These are phyloP conservation scores for Lampris megalopsis DNA, from an alignment of 2,113 vertebrate genomes.

Conservation along the genomic window DNA sequence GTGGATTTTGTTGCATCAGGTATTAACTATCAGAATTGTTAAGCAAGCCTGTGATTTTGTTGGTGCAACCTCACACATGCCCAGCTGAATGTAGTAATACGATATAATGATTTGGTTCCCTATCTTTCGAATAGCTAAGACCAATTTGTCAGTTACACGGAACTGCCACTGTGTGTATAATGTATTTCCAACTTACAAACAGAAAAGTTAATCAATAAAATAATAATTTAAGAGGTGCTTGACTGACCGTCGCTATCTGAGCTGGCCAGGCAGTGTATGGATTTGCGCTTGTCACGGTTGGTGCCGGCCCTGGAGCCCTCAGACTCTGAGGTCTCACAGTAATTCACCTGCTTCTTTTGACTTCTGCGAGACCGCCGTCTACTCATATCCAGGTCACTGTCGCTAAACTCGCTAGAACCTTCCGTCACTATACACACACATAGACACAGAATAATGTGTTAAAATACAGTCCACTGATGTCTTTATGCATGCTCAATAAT, in stretches of 20 bases:
- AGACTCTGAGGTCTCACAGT: slow-evolving; percentile 94
- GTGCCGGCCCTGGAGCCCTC: slow-evolving; percentile 90
- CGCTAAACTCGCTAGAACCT: slow-evolving; percentile 91
- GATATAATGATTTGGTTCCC: no score
- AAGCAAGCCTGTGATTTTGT: no score
- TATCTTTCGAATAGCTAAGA: no score
- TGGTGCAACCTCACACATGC: no score
- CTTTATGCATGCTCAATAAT: not conserved
- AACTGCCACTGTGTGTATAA: no score
- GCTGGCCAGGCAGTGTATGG: slow-evolving; percentile 85
- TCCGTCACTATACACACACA: slow-evolving; percentile 83
- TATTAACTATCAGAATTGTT: no score
- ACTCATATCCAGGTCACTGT: slow-evolving; percentile 93
- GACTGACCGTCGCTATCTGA: slow-evolving; percentile 93
- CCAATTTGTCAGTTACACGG: no score
- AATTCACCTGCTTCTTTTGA: slow-evolving; percentile 93
- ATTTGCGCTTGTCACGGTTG: slow-evolving; percentile 82
- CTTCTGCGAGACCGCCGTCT: slow-evolving; percentile 93
- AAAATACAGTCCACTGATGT: not conserved
- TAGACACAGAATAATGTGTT: not conserved
- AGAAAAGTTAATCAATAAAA: no score
- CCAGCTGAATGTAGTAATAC: no score
- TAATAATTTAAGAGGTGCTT: not conserved
- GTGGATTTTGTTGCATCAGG: no score
- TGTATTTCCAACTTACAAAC: no score